Evolutionary conservation across 2,888 invertebrate species (phyloP).

Genomic region (Metacarcinus magister): DNA sequence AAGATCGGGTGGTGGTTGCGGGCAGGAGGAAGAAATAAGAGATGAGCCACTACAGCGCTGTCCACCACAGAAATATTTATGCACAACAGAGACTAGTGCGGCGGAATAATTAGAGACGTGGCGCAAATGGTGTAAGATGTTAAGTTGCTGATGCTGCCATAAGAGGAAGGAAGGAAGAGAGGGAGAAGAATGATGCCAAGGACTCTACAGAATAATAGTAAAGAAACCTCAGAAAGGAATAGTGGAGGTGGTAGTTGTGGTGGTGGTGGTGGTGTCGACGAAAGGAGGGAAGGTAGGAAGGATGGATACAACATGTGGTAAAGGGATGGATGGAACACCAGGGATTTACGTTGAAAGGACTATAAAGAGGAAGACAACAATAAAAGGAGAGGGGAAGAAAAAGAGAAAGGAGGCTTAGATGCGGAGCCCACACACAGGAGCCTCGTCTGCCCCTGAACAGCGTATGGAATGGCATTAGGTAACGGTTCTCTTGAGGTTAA

Average conservation of each 20-base stretch:
- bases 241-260: background rate
- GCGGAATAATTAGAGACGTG: slow-evolving; percentile 1
- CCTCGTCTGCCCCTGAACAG: background rate
- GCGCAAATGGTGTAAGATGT: background rate
- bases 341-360: background rate
- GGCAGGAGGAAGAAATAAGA: background rate
- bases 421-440: background rate
- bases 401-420: background rate
- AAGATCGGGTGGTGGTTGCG: slow-evolving; percentile 5
- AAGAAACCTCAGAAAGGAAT: background rate
- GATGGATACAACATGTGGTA: background rate
- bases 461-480: background rate
- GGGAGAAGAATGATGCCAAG: slow-evolving; percentile 5
- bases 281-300: background rate
- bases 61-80: slow-evolving; percentile 30
- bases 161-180: background rate
- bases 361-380: background rate
- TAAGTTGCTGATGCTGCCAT: background rate
- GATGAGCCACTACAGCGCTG: background rate
- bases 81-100: background rate
- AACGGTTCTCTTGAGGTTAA: background rate
- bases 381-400: slow-evolving; percentile 1
- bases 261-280: background rate
- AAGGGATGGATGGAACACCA: background rate
- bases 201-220: background rate